A percentile compares a stretch with the other conserved stretches of the same genome.
Evolutionary conservation across 2,113 vertebrate genomes (phyloP).

Genomic region (Lethenteron camtschaticum): DNA sequence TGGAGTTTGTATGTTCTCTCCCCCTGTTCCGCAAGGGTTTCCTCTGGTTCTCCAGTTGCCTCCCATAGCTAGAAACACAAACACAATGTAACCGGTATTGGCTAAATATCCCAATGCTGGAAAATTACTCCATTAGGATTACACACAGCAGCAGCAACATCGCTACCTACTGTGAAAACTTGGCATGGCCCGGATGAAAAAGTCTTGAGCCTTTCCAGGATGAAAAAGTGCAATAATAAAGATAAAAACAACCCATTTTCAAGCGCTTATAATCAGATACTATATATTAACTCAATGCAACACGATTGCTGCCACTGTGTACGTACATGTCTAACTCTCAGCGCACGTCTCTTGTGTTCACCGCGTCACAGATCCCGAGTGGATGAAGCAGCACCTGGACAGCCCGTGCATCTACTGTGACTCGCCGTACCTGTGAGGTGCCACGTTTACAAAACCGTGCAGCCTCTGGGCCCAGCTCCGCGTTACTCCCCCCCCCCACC

Average conservation of each 20-base stretch:
- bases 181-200: conserved; percentile 11
- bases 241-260: not conserved
- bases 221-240: not conserved
- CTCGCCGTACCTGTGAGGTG: conserved; percentile 24
- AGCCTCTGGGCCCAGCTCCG: too few relatives aligned
- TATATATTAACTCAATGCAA: not conserved
- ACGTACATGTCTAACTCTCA: conserved; percentile 17
- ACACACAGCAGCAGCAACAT: too few relatives aligned
- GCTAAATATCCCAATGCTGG: too few relatives aligned
- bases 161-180: conserved; percentile 9
- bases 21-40: too few relatives aligned
- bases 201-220: not conserved
- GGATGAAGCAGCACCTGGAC: conserved; percentile 70
- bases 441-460: too few relatives aligned
- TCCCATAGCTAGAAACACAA: too few relatives aligned
- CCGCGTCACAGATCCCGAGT: conserved; percentile 49
- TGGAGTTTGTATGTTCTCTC: too few relatives aligned
- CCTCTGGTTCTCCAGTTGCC: too few relatives aligned
- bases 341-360: too few relatives aligned
- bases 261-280: not conserved
- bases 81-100: too few relatives aligned
- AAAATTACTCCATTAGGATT: too few relatives aligned
- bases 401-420: conserved; percentile 75
- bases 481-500: too few relatives aligned
- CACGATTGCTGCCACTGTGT: conserved; percentile 9